Evolutionary conservation across 2,888 invertebrate species (phyloP), one percentile per base, ranked within the genome.

Genomic region (Mayetiola destructor): DNA sequence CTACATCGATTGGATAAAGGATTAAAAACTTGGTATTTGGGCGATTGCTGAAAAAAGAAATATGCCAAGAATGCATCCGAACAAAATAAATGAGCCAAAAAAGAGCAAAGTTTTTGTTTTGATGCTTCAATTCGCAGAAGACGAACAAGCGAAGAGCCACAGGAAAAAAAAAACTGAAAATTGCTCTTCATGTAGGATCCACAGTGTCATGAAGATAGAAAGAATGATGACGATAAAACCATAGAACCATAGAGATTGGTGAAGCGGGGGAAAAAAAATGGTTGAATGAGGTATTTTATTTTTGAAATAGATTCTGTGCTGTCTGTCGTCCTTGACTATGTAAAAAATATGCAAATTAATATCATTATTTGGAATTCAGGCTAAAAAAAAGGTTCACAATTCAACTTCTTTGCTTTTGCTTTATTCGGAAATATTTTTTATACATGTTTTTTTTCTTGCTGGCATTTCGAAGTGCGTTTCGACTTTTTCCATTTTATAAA

Each of bases 261-360:
- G n/a, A n/a, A n/a, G n/a, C n/a, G n/a, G 2, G 8, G 27, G 16
- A n/a, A 48, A 18, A 48, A 48, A 48, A n/a, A 42, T 10, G 21
- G 42, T 23, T 23, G 16, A 20, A 20, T n/a, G n/a, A 48, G 48
- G 48, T 48, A 48, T 48, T 48, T 48, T 27, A n/a, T n/a, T 48
- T 27, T 48, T n/a, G 14, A n/a, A 27, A 27, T 16, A 8, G 48
- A 48, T 48, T 48, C 16, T 27, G 27, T 48, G 27, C n/a, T 9
- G 27, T 48, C 27, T 48, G 27, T 48, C 27, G 48, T 48, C 48
- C 48, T 48, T 48, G 48, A 27, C 16, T 23, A 6, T 48, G 20
- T n/a, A 16, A 5, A 27, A n/a, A 23, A 16, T 16, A 48, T 8
- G 2, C 14, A 10, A 42, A 3, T 12, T 23, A 23, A n/a, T 27